phyloP scores from a whole-genome alignment of 2,113 vertebrate genomes.

The Gracilinanus agilis region DNA sequence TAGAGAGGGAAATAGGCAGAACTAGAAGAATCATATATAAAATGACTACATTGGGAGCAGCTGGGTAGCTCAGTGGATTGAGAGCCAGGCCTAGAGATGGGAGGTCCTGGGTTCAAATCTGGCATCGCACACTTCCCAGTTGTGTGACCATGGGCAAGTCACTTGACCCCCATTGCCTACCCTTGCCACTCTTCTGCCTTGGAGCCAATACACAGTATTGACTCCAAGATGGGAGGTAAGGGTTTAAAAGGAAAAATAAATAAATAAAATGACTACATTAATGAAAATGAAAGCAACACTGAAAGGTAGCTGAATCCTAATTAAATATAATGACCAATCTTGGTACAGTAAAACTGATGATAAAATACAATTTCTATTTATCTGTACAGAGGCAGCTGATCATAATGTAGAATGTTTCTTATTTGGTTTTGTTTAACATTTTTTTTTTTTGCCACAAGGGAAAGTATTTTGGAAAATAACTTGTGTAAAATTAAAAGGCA shows the following conservation, averaged over 20 bases:
- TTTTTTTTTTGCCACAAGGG: neutral
- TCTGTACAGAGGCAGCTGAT: neutral
- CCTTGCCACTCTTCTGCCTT: no score
- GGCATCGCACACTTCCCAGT: no score
- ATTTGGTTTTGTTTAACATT: neutral
- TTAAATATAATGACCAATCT: neutral
- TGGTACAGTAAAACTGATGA: neutral
- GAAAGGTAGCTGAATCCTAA: neutral
- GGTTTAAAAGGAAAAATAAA: no score
- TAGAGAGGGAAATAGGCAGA: neutral
- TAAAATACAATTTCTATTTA: neutral
- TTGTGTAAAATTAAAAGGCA: neutral
- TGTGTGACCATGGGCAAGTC: no score
- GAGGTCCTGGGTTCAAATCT: no score
- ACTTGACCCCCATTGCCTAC: no score
- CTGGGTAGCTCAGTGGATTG: no score
- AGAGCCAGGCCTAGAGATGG: no score
- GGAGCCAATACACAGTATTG: no score
- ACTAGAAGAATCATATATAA: neutral
- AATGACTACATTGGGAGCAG: no score
- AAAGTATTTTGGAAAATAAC: neutral
- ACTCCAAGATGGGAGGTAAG: no score
- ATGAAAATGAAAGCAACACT: neutral
- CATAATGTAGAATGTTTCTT: neutral
- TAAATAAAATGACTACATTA: neutral